Percentiles rank a stretch among this genome's conserved stretches.
phyloP scores from a whole-genome alignment of 2,113 vertebrate species.

The Pipra filicauda region DNA sequence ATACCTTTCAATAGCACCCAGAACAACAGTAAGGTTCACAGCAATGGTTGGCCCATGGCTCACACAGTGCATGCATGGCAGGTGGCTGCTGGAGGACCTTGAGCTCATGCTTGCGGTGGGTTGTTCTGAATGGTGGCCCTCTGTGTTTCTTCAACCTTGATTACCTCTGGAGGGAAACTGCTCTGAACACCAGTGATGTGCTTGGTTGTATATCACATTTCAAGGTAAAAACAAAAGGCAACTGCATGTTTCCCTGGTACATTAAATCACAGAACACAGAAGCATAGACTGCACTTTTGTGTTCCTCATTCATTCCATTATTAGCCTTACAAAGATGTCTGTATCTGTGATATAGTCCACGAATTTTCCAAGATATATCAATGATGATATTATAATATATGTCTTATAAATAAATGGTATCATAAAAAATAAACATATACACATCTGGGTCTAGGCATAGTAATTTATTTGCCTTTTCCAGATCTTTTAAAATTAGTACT shows the following conservation, averaged over 20 bases:
- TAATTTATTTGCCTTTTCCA: neutral
- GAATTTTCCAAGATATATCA: neutral
- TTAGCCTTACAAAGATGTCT: neutral
- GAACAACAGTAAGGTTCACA: neutral
- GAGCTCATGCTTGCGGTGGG: fast-evolving
- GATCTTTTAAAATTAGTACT: neutral
- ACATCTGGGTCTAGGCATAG: neutral
- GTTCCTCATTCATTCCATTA: neutral
- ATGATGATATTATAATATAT: neutral
- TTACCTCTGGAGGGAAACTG: neutral
- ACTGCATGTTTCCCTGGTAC: neutral
- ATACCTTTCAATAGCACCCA: neutral
- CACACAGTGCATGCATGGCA: neutral
- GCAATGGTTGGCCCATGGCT: fast-evolving
- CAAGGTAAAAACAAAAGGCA: neutral
- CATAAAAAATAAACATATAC: neutral
- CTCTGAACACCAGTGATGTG: neutral
- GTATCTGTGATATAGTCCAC: neutral
- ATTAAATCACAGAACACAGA: neutral
- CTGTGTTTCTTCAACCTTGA: neutral
- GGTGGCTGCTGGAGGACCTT: neutral
- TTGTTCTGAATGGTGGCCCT: neutral
- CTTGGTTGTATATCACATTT: too few relatives aligned
- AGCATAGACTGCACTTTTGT: neutral
- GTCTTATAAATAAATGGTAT: neutral